Evolutionary conservation across 2,888 invertebrate genomes (phyloP).

Genomic region (Cosmia trapezina): DNA sequence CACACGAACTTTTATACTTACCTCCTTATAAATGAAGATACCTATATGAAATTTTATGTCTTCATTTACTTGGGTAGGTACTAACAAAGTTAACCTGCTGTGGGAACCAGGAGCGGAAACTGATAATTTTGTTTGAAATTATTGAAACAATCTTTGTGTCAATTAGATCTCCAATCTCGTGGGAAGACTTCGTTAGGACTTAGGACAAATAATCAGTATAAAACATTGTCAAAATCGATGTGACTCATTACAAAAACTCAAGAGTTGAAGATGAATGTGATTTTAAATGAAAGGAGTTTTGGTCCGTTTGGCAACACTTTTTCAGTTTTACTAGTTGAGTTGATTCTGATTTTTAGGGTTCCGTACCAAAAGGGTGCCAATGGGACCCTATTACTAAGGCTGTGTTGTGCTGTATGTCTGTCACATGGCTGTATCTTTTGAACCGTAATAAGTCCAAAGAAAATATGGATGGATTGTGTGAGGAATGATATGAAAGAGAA

Average conservation of each 20-base stretch:
- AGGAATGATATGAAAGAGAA: too few relatives aligned
- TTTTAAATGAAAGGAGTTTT: background rate
- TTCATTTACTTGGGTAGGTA: background rate
- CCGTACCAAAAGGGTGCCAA: too few relatives aligned
- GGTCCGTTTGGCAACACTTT: background rate
- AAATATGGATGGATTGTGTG: too few relatives aligned
- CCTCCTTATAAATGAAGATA: background rate
- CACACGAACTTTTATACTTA: constrained; percentile 5
- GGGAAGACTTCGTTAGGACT: constrained; percentile 10
- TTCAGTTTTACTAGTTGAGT: background rate
- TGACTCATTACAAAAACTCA: too few relatives aligned
- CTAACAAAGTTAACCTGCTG: constrained; percentile 5
- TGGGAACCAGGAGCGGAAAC: constrained; percentile 15
- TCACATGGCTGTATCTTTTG: too few relatives aligned
- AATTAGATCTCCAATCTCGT: constrained; percentile 24
- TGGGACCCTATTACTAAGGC: too few relatives aligned
- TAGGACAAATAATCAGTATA: background rate
- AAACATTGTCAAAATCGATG: background rate
- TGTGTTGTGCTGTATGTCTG: too few relatives aligned
- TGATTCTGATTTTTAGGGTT: too few relatives aligned
- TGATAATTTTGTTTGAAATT: constrained; percentile 24
- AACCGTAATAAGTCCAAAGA: too few relatives aligned
- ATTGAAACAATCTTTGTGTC: constrained; percentile 27
- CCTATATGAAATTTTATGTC: background rate
- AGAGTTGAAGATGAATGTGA: too few relatives aligned